A percentile compares a stretch with the other conserved stretches of the same genome.
phyloP scores from a whole-genome alignment of 1,140 invertebrate species.

The Bombus turneri region DNA sequence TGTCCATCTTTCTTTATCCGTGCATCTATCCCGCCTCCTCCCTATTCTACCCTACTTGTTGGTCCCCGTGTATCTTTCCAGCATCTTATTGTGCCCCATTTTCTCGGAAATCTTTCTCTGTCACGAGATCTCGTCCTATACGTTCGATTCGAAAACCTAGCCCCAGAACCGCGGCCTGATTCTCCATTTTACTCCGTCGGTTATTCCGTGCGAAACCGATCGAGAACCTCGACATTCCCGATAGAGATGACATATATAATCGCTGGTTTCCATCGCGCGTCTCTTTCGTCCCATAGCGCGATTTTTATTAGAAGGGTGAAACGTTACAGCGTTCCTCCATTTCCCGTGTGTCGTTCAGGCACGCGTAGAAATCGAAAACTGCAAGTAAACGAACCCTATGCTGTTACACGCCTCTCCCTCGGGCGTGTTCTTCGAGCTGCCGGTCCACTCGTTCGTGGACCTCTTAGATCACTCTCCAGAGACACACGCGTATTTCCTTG shows the following conservation, averaged over 20 bases:
- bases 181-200: background rate
- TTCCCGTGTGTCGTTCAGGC: background rate
- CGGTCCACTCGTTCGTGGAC: background rate
- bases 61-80: conserved; percentile 12
- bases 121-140: background rate
- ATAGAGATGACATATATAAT: too few species aligned
- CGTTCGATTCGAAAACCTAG: background rate
- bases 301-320: conserved; percentile 30
- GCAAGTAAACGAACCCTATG: background rate
- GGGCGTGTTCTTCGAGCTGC: background rate
- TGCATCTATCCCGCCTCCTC: conserved; percentile 33
- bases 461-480: conserved; percentile 6
- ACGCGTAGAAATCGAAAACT: conserved; percentile 36
- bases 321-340: conserved; percentile 14
- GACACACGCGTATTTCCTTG: conserved; percentile 20
- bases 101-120: conserved; percentile 23
- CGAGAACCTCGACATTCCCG: background rate
- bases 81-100: conserved; percentile 34
- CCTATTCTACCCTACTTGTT: background rate
- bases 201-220: background rate
- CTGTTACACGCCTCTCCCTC: background rate
- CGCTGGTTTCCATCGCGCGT: background rate
- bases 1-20: conserved; percentile 50
- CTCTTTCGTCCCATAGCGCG: background rate
- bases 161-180: background rate